phyloP scores from a whole-genome alignment of 2,888 invertebrate genomes.

The Noctua fimbriata region DNA sequence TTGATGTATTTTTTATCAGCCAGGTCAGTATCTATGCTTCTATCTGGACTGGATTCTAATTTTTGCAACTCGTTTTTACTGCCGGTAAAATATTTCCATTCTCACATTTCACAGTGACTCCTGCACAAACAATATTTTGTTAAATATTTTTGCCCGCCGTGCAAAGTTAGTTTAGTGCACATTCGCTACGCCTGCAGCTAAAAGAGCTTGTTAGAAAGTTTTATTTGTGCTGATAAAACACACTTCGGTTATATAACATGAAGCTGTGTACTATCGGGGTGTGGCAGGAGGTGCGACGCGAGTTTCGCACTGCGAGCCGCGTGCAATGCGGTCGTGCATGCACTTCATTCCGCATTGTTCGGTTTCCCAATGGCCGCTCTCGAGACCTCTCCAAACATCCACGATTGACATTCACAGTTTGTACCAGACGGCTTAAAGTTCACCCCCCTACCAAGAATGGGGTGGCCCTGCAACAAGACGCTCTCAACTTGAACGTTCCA shows the following conservation, averaged over 20 bases:
- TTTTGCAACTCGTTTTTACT: background rate
- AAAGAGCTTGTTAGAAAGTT: slow-evolving; percentile 60
- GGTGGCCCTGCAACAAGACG: slow-evolving; percentile 67
- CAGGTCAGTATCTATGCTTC: background rate
- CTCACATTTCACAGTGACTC: background rate
- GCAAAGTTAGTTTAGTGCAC: slow-evolving; percentile 50
- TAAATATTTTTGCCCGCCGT: slow-evolving; percentile 24
- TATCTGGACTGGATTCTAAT: background rate
- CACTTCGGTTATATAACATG: slow-evolving; percentile 34
- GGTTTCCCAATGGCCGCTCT: slow-evolving; percentile 80
- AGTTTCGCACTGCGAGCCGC: slow-evolving; percentile 46
- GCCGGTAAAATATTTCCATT: slow-evolving; percentile 3
- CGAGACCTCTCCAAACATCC: slow-evolving; percentile 79
- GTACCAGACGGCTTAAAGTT: slow-evolving; percentile 77
- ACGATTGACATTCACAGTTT: slow-evolving; percentile 84
- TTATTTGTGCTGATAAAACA: slow-evolving; percentile 50
- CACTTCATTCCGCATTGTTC: slow-evolving; percentile 86
- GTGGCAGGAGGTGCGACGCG: slow-evolving; percentile 44
- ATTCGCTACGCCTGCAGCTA: slow-evolving; percentile 55
- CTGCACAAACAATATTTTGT: slow-evolving; percentile 25
- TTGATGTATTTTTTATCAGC: background rate
- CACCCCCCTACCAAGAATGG: slow-evolving; percentile 75
- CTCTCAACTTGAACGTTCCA: slow-evolving; percentile 60
- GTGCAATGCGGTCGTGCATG: slow-evolving; percentile 76
- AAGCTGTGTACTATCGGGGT: slow-evolving; percentile 47